A percentile compares a stretch with the other conserved stretches of the same genome.
Evolutionary conservation across 1,140 invertebrate genomes (phyloP).

Genomic region (Papilio xuthus): DNA sequence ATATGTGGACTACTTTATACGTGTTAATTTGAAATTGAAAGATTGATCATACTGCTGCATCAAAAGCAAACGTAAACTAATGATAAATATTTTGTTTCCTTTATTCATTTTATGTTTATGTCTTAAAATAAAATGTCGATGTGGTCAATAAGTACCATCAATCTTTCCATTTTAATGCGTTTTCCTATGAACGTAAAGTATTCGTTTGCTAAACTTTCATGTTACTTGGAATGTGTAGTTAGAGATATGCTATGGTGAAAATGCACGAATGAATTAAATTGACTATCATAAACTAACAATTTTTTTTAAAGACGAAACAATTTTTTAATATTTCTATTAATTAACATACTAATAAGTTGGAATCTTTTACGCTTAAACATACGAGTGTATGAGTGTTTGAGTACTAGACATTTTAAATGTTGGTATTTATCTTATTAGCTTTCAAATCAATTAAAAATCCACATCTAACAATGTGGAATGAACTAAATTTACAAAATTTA

Average conservation of each 20-base stretch:
- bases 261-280: not conserved
- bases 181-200: not conserved
- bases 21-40: constrained; percentile 35
- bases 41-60: constrained; percentile 7
- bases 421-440: too few relatives aligned
- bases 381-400: too few relatives aligned
- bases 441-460: too few relatives aligned
- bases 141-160: not conserved
- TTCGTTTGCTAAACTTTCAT: not conserved
- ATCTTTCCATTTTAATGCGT: constrained; percentile 41
- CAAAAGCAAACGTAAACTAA: too few relatives aligned
- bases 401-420: too few relatives aligned
- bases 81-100: too few relatives aligned
- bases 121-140: not conserved
- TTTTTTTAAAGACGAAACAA: not conserved
- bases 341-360: too few relatives aligned
- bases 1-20: constrained; percentile 20
- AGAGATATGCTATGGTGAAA: not conserved
- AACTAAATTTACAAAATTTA: too few relatives aligned
- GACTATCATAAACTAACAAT: not conserved
- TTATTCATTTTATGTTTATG: too few relatives aligned
- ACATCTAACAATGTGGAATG: too few relatives aligned
- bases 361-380: too few relatives aligned
- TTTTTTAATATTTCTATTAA: too few relatives aligned
- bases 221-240: constrained; percentile 30